Percentiles rank a stretch among this genome's conserved stretches.
phyloP scores from a whole-genome alignment of 2,888 invertebrate genomes.

The Drosophila kanekoi region DNA sequence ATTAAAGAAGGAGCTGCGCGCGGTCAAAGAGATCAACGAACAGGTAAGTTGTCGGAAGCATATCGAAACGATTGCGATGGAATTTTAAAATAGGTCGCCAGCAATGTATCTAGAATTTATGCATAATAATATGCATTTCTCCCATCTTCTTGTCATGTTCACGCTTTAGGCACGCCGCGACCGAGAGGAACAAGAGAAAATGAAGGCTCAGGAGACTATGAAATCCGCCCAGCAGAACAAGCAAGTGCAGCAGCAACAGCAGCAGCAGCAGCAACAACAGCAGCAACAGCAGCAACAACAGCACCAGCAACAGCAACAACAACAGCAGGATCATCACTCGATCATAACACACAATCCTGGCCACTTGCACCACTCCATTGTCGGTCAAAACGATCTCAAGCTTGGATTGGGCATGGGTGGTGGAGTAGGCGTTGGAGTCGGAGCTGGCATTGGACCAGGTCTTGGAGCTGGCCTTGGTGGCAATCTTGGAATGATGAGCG shows the following conservation, averaged over 20 bases:
- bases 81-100: not conserved
- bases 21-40: conserved; percentile 97
- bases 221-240: conserved; percentile 93
- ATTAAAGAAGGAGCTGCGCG: conserved; percentile 97
- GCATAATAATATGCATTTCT: conserved; percentile 18
- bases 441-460: conserved; percentile 80
- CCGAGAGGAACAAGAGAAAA: conserved; percentile 95
- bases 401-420: conserved; percentile 85
- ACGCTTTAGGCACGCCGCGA: conserved; percentile 90
- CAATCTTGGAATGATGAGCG: conserved; percentile 85
- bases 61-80: not conserved
- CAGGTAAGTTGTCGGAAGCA: conserved; percentile 86
- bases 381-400: conserved; percentile 85
- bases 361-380: conserved; percentile 85
- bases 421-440: conserved; percentile 71
- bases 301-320: conserved; percentile 82
- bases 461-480: conserved; percentile 83
- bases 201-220: conserved; percentile 95
- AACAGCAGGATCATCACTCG: conserved; percentile 84
- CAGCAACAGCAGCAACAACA: conserved; percentile 80
- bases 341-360: conserved; percentile 85
- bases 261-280: conserved; percentile 83
- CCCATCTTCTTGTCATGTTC: not conserved
- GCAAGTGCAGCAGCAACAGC: conserved; percentile 85
- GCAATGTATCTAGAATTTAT: too few species aligned